Evolutionary conservation across 2,888 invertebrate genomes (phyloP).

Genomic region (Tanypteryx hageni): DNA sequence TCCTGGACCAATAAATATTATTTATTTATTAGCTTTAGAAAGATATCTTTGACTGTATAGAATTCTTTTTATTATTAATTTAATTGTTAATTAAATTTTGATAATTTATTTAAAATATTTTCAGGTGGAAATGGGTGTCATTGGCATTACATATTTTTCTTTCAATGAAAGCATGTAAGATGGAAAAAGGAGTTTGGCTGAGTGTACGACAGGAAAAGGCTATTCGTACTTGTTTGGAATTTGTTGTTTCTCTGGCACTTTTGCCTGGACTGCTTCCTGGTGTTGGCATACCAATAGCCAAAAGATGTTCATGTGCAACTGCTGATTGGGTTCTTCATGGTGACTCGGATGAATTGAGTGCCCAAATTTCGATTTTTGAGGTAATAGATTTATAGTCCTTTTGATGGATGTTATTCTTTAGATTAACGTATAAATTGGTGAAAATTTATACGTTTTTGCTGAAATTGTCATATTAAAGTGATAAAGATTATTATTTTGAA

Average conservation of each 20-base stretch:
- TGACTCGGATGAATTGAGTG: neutral
- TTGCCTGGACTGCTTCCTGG: conserved; percentile 82
- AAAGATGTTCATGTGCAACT: conserved; percentile 75
- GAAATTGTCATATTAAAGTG: neutral
- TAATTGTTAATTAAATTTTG: neutral
- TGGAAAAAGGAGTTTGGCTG: conserved; percentile 73
- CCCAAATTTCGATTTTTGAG: conserved; percentile 37
- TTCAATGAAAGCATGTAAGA: conserved; percentile 67
- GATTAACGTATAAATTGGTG: neutral
- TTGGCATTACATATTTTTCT: conserved; percentile 68
- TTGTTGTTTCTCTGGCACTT: conserved; percentile 82
- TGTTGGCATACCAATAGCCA: conserved; percentile 78
- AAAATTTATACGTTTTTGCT: neutral
- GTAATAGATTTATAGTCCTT: neutral
- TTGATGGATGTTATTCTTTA: neutral
- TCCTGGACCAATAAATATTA: too few species aligned
- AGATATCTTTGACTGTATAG: neutral
- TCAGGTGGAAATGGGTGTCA: conserved; percentile 68
- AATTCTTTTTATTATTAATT: neutral
- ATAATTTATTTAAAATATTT: conserved; percentile 1
- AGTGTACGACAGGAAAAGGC: conserved; percentile 83
- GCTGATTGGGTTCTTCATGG: conserved; percentile 8
- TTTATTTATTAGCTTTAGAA: too few species aligned
- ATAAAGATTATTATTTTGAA: neutral
- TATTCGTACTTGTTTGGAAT: conserved; percentile 80